phyloP scores from a whole-genome alignment of 1,140 invertebrate species.

The Oppia nitens region DNA sequence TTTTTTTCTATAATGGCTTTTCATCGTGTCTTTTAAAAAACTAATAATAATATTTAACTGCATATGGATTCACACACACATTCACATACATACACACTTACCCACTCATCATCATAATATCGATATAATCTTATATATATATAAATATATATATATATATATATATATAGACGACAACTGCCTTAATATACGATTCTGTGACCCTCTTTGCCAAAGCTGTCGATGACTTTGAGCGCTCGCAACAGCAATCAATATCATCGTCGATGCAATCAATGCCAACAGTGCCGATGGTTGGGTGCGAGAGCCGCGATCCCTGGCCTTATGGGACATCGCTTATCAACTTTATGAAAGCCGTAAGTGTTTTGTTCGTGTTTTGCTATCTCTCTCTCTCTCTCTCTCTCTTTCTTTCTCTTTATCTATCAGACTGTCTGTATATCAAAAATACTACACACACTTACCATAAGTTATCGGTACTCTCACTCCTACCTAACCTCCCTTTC shows the following conservation, averaged over 20 bases:
- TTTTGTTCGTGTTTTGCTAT: neutral
- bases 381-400: neutral
- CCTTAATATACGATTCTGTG: constrained; percentile 32
- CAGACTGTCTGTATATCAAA: no score
- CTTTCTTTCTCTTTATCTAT: neutral
- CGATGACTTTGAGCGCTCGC: constrained; percentile 23
- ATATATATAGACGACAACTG: constrained; percentile 38
- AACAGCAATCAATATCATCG: constrained; percentile 1
- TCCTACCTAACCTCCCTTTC: neutral
- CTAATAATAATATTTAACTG: no score
- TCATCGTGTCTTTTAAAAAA: no score
- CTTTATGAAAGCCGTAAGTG: constrained; percentile 80
- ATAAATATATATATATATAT: no score
- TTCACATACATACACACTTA: no score
- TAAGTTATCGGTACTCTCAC: no score
- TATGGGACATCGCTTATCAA: constrained; percentile 87
- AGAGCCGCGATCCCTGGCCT: constrained; percentile 73
- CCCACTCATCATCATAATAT: no score
- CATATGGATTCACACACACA: no score
- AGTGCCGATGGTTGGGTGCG: constrained; percentile 73
- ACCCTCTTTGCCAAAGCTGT: constrained; percentile 28
- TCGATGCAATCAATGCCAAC: no score
- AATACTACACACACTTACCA: no score
- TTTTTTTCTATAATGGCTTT: no score
- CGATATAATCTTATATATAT: no score